Percentiles rank a stretch among this genome's conserved stretches.
These are phyloP conservation scores for Drosophila maculinotata DNA, from an alignment of 2,888 invertebrate genomes.

Conservation along the genomic window DNA sequence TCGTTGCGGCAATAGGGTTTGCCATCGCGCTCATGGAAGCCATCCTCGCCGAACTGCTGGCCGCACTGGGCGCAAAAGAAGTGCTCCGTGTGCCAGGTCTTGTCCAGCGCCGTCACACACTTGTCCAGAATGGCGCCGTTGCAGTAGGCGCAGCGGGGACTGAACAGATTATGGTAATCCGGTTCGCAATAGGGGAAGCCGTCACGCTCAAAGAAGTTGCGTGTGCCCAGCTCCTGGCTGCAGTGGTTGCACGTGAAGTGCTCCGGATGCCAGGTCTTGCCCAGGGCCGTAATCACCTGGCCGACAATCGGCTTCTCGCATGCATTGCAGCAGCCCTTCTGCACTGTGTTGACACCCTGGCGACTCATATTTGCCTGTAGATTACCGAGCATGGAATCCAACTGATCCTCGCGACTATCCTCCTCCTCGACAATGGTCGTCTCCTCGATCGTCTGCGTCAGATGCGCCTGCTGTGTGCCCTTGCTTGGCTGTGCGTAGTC, in stretches of 20 bases:
- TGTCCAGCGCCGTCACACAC: constrained; percentile 98
- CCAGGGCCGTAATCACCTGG: constrained; percentile 96
- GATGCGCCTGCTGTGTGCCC: constrained; percentile 85
- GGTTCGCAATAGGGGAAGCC: constrained; percentile 99
- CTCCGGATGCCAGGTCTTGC: constrained; percentile 99
- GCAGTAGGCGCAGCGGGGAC: constrained; percentile 99
- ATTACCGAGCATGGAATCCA: constrained; percentile 87
- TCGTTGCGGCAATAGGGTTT: constrained; percentile 98
- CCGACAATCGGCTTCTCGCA: constrained; percentile 99
- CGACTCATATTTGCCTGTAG: constrained; percentile 98
- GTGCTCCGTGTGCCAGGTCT: constrained; percentile 99
- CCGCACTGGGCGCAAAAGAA: constrained; percentile 99
- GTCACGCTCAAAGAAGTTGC: constrained; percentile 99
- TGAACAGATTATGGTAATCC: constrained; percentile 99
- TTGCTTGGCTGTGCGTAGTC: constrained; percentile 90
- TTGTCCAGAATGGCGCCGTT: constrained; percentile 99
- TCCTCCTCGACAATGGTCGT: constrained; percentile 82
- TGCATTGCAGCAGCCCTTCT: constrained; percentile 99
- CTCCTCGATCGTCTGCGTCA: constrained; percentile 84
- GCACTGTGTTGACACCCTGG: constrained; percentile 99
- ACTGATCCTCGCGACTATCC: constrained; percentile 84
- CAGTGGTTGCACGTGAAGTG: constrained; percentile 99
- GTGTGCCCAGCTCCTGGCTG: constrained; percentile 97
- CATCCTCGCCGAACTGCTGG: constrained; percentile 98
- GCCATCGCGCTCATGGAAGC: constrained; percentile 98